Base-by-base conservation (phyloP, 2,797 vertebrate species). In the Eutrigla gurnardus region DNA sequence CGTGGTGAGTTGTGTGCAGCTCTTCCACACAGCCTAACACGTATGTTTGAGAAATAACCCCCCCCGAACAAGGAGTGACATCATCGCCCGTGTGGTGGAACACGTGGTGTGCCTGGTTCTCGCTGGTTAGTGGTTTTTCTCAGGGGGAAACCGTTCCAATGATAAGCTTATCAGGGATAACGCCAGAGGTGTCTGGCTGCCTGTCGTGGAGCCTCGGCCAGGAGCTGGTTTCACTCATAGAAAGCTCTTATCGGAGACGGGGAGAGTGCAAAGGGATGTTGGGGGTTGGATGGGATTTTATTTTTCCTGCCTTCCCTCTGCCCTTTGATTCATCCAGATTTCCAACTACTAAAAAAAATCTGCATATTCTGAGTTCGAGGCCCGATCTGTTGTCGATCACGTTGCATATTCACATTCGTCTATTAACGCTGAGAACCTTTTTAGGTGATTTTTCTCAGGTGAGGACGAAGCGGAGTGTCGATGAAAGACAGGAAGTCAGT, bases 121-220 rank as follows among this genome's bases (percentile, higher is more conserved):
- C 63, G 7, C 74, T 59, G 80, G 66, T 74, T 70, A 33, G 17
- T 75, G 80, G 36, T 61, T 78, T 78, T 87, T 90, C 83, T 88
- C 75, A 45, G 77, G 59, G 25, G 78, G 79, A 87, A 86, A 75
- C 80, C 42, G 68, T 43, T 83, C 65, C 60, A 18, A 2, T 72
- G 93, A 92, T 93, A 91, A 93, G 82, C 75, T 74, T 90, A 91
- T 89, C 88, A 65, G 73, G 57, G 84, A 80, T 67, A 73, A 81
- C 79, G 37, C 83, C 61, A 65, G 66, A 90, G 86, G 90, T 91
- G 92, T 92, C 86, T 88, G 83, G 67, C 83, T 78, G 82, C 15
- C 81, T 84, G 82, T 84, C 3, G 5, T 6, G 67, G 77, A 83
- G 82, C 82, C 80, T 83, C 18, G 32, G 73, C 72, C 65, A 60